Conservation (phyloP, 2,113 vertebrate species). For the Sylvia atricapilla region DNA sequence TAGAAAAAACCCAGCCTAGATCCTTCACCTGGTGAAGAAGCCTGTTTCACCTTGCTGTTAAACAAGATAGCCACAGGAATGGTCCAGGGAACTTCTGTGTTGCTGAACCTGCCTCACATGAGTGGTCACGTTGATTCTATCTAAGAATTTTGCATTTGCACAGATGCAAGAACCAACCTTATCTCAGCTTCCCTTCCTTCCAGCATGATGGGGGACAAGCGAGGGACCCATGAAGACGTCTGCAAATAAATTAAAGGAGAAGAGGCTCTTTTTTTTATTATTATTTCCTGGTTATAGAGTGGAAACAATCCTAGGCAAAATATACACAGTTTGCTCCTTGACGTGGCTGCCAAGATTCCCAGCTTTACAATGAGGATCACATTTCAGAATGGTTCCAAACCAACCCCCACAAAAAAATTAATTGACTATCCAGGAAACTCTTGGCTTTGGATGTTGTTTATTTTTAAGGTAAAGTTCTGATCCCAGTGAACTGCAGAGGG, state of each 20-base stretch:
- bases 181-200: not conserved
- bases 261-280: not conserved
- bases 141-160: not conserved
- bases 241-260: conserved; percentile 2
- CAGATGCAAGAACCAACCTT: not conserved
- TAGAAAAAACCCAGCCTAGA: not conserved
- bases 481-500: not conserved
- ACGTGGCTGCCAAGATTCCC: conserved; percentile 37
- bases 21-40: not conserved
- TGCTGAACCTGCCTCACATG: not conserved
- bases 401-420: conserved; percentile 40
- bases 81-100: not conserved
- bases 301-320: conserved; percentile 37
- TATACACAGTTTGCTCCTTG: conserved; percentile 20
- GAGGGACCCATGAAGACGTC: not conserved
- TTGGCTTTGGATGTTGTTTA: conserved; percentile 28
- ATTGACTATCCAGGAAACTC: conserved; percentile 39
- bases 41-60: not conserved
- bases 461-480: conserved; percentile 38
- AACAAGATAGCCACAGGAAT: not conserved
- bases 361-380: not conserved
- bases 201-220: not conserved
- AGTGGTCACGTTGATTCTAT: not conserved
- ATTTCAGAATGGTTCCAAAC: conserved; percentile 34
- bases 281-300: not conserved